A percentile compares a stretch with the other conserved stretches of the same genome.
Evolutionary conservation across 2,797 vertebrate genomes (phyloP).

Genomic region (Malacoctenus gilli): DNA sequence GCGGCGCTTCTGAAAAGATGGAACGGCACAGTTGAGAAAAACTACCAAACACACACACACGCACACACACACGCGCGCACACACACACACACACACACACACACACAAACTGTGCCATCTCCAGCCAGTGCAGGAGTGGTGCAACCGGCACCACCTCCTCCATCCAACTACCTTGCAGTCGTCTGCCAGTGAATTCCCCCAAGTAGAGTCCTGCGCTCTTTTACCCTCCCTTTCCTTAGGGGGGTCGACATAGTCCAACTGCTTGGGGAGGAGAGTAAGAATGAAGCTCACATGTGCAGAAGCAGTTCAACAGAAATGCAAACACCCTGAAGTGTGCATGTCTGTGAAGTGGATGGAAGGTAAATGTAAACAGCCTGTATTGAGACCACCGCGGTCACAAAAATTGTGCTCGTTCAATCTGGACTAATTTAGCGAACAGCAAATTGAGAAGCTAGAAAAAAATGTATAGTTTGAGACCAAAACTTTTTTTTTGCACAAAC

Average conservation of each 20-base stretch:
- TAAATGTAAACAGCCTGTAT: background rate
- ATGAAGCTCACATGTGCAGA: constrained; percentile 71
- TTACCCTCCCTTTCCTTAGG: constrained; percentile 80
- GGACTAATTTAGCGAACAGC: no score
- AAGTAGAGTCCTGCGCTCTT: constrained; percentile 80
- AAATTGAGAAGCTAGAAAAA: no score
- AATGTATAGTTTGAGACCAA: no score
- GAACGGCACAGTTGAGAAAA: constrained; percentile 40
- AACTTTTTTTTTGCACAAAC: no score
- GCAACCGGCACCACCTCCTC: constrained; percentile 26
- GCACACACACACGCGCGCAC: constrained; percentile 26
- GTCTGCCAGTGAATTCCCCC: constrained; percentile 83
- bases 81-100: constrained; percentile 25
- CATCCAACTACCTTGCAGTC: constrained; percentile 85
- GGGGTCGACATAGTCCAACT: constrained; percentile 81
- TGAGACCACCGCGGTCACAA: no score
- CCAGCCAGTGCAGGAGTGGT: constrained; percentile 35
- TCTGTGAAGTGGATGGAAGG: constrained; percentile 49
- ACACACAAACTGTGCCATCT: constrained; percentile 17
- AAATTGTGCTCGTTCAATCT: no score
- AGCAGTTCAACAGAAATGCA: constrained; percentile 65
- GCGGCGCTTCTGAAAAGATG: constrained; percentile 48
- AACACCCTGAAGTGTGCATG: constrained; percentile 53
- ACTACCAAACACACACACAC: constrained; percentile 52
- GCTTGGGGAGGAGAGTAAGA: constrained; percentile 76